Conservation (phyloP, 2,888 invertebrate genomes). For the Caenorhabditis afra region DNA sequence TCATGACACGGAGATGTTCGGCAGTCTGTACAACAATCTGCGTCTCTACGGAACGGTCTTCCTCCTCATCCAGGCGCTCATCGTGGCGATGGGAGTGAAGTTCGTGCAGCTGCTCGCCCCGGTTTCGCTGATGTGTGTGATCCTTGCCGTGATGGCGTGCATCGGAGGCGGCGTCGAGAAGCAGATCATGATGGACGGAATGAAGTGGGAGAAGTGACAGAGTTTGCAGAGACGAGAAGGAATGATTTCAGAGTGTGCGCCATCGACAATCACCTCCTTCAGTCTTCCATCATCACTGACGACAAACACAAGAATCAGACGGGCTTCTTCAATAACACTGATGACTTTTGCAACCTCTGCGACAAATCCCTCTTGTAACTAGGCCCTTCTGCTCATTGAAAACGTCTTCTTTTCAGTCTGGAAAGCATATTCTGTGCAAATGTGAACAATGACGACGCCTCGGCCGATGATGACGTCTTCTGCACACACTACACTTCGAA, state of each 20-base stretch:
- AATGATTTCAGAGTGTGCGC: constrained; percentile 86
- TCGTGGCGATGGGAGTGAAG: constrained; percentile 92
- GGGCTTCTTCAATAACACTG: constrained; percentile 45
- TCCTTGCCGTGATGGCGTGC: constrained; percentile 94
- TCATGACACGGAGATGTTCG: constrained; percentile 73
- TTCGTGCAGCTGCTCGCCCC: constrained; percentile 99
- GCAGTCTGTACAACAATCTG: constrained; percentile 94
- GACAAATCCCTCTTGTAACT: constrained; percentile 72
- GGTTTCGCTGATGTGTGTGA: constrained; percentile 94
- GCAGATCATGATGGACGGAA: constrained; percentile 89
- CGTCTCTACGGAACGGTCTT: constrained; percentile 94
- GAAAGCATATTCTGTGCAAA: constrained; percentile 74
- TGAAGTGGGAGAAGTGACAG: constrained; percentile 85
- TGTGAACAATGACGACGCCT: constrained; percentile 44
- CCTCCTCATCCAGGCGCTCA: constrained; percentile 90
- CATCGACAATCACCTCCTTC: constrained; percentile 90
- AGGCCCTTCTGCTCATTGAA: not conserved
- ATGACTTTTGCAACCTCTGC: constrained; percentile 86
- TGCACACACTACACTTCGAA: constrained; percentile 74
- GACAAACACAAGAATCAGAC: constrained; percentile 55
- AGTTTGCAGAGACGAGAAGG: not conserved
- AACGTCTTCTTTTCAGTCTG: constrained; percentile 64
- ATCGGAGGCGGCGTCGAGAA: constrained; percentile 91
- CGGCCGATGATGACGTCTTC: constrained; percentile 56
- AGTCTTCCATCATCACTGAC: constrained; percentile 64